Percentiles rank a stretch among this genome's conserved stretches.
Evolutionary conservation across 2,888 invertebrate species (phyloP).

Genomic region (Erpobdella octoculata): DNA sequence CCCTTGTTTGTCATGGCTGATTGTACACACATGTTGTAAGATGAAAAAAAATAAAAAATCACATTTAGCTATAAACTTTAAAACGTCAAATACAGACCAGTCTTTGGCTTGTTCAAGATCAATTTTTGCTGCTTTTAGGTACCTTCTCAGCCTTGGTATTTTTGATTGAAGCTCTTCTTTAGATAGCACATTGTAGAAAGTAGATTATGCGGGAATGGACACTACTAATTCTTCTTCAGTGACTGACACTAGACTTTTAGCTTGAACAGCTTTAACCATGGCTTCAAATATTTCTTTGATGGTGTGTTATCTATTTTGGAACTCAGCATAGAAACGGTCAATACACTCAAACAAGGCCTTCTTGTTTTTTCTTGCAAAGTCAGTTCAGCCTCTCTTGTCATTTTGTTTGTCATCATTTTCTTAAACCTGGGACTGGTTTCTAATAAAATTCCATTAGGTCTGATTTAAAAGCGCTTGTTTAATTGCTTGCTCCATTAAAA

Average conservation of each 20-base stretch:
- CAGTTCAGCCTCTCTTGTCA: not conserved
- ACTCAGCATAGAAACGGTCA: not conserved
- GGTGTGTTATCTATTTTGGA: not conserved
- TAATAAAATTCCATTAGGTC: not conserved
- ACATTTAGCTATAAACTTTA: not conserved
- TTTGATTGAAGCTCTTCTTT: not conserved
- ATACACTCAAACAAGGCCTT: not conserved
- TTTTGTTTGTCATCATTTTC: not conserved
- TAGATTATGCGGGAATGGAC: not conserved
- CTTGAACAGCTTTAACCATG: not conserved
- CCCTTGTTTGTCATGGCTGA: no score
- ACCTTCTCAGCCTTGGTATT: no score
- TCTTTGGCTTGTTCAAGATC: not conserved
- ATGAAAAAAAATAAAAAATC: not conserved
- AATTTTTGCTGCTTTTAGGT: not conserved
- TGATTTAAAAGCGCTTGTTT: not conserved
- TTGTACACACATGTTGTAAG: not conserved
- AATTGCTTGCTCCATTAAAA: not conserved
- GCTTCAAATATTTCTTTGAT: not conserved
- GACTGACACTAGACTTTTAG: no score
- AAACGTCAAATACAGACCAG: not conserved
- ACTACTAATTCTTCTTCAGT: not conserved
- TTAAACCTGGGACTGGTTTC: not conserved
- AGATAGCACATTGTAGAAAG: not conserved
- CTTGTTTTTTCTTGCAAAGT: not conserved